These are phyloP conservation scores for Gila robusta DNA, from an alignment of 2,797 vertebrate genomes.

Conservation along the genomic window DNA sequence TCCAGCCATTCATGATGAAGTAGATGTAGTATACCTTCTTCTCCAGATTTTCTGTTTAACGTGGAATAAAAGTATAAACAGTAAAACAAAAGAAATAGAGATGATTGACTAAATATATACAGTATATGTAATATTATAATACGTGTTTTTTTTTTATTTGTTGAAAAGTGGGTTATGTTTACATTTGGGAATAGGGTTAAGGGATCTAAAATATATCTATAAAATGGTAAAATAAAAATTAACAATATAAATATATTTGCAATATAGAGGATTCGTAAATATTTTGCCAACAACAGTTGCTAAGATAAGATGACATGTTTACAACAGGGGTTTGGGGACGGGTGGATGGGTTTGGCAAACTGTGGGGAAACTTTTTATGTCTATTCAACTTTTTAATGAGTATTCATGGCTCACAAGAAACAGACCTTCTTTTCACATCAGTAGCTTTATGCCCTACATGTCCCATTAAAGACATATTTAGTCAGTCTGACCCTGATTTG, in stretches of 20 bases:
- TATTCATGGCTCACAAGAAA: not conserved
- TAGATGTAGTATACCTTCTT: not conserved
- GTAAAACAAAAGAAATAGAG: not conserved
- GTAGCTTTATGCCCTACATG: not conserved
- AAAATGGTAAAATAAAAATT: not conserved
- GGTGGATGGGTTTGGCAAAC: not conserved
- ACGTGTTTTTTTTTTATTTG: no score
- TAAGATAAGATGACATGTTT: not conserved
- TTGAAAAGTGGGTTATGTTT: not conserved
- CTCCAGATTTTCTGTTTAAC: not conserved
- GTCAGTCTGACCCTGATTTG: not conserved
- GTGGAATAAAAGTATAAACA: not conserved
- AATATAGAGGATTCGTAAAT: not conserved
- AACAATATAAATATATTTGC: not conserved
- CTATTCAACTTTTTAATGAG: not conserved
- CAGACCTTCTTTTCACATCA: not conserved
- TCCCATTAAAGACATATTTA: not conserved
- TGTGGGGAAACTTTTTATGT: not conserved
- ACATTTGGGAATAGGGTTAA: not conserved
- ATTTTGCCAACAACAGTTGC: not conserved
- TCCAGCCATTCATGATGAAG: not conserved
- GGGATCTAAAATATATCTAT: no score
- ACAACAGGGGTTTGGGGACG: not conserved
- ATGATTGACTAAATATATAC: no score
- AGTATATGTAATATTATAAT: no score